Conservation (phyloP, 2,888 invertebrate species). For the Dione juno region DNA sequence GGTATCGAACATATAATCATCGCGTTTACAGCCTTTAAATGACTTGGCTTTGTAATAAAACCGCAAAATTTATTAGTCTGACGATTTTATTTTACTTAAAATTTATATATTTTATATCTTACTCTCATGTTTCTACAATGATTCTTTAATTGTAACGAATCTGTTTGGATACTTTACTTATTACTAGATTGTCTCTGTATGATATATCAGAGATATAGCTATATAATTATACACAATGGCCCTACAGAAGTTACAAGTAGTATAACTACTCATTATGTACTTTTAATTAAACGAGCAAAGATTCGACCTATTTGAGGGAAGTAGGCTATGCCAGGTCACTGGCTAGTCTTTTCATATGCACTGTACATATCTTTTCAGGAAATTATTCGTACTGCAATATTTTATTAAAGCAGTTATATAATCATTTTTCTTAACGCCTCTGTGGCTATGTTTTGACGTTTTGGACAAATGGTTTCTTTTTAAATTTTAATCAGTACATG, state of each 20-base stretch:
- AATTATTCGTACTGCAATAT: constrained; percentile 22
- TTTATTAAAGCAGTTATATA: constrained; percentile 15
- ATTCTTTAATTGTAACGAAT: no score
- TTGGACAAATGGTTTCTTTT: not conserved
- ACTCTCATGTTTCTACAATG: no score
- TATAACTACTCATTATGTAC: constrained; percentile 26
- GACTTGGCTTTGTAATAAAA: no score
- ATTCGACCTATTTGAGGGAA: constrained; percentile 28
- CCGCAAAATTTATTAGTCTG: no score
- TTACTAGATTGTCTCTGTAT: not conserved
- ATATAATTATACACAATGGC: not conserved
- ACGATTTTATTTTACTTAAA: no score
- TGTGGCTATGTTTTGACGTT: not conserved
- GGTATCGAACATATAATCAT: no score
- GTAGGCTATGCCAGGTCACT: constrained; percentile 21
- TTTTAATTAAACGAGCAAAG: constrained; percentile 25
- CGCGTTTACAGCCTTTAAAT: no score
- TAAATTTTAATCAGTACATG: not conserved
- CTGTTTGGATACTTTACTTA: no score
- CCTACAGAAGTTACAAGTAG: constrained; percentile 10
- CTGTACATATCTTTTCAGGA: constrained; percentile 22
- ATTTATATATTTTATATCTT: no score
- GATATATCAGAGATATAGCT: not conserved
- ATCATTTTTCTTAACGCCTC: not conserved
- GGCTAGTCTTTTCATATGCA: constrained; percentile 22